Base-by-base conservation (phyloP, 2,797 vertebrate genomes). In the Melanogrammus aeglefinus region DNA sequence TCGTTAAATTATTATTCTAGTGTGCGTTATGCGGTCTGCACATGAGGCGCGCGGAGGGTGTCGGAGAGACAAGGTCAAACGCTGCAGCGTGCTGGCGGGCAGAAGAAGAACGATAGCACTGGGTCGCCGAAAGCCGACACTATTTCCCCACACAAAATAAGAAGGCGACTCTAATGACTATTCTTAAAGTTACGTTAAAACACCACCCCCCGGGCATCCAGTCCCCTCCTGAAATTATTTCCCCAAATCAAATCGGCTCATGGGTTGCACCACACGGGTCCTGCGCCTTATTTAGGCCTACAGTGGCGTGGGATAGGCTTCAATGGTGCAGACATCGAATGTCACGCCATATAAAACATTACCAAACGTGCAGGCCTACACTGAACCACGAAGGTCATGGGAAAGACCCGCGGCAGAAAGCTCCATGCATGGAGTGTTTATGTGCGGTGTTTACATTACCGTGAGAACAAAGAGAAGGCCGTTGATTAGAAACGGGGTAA, bases 21-120 rank as follows among this genome's bases (percentile, higher is more conserved):
- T 21, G 47, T 18, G 47, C 18, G 47, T 21, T 51, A 4, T 51
- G 16, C 16, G 14, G 47, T 51, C 47, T 6, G 18, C 47, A 51
- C 47, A 41, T 41, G 2, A 41, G 39, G 39, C 31, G 31, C 31
- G 31, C 31, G 2, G 31, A 33, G 31, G 31, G 31, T 33, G 31
- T 33, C 39, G 39, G 39, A 41, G 39, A 8, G 39, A 41, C 39
- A 41, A 41, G 39, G 39, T 41, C 39, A 41, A 41, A 41, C 31
- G 31, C 31, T 3, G 31, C 3, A 33, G 31, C 31, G 31, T 33
- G 31, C 31, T 3, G 31, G 31, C 3, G 31, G 31, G 31, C 31
- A 33, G 31, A 33, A 91, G 79, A 80, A 74, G 86, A n/a, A n/a
- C n/a, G 92, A 91, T 92, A 2, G 31, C 31, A 89, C 92, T 93